These are phyloP conservation scores for Melipona beecheii DNA, from an alignment of 2,888 invertebrate species.

Conservation along the genomic window DNA sequence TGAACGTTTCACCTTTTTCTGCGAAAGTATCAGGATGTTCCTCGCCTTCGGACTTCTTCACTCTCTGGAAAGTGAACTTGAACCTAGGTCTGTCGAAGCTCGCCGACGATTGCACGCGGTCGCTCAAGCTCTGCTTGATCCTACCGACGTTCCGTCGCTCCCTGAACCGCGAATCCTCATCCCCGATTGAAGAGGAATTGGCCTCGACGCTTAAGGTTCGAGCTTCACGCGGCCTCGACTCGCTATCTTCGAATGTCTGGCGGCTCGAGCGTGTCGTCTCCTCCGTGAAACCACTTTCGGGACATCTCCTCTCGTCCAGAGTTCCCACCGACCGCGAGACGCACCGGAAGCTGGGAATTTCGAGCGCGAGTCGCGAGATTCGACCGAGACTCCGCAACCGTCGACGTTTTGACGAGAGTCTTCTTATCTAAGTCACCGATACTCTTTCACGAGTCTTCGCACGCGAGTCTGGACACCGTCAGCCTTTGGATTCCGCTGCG, in stretches of 20 bases:
- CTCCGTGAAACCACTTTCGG: slow-evolving; percentile 72
- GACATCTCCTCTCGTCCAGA: slow-evolving; percentile 79
- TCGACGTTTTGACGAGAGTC: slow-evolving; percentile 26
- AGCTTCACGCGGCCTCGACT: slow-evolving; percentile 13
- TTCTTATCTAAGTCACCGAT: slow-evolving; percentile 5
- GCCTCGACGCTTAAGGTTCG: slow-evolving; percentile 23
- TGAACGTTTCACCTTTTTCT: not conserved
- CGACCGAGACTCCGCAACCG: not conserved
- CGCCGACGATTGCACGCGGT: slow-evolving; percentile 46
- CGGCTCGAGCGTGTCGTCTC: slow-evolving; percentile 74
- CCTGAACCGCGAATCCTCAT: slow-evolving; percentile 33
- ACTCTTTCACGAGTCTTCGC: not conserved
- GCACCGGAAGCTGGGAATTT: slow-evolving; percentile 4
- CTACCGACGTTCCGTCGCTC: slow-evolving; percentile 25
- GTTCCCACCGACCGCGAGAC: slow-evolving; percentile 49
- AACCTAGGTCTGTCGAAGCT: slow-evolving; percentile 23
- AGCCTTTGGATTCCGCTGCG: slow-evolving; percentile 49
- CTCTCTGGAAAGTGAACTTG: slow-evolving; percentile 36
- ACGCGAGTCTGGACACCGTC: slow-evolving; percentile 31
- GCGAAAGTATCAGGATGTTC: not conserved
- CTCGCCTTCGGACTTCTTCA: not conserved
- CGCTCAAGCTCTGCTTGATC: slow-evolving; percentile 62
- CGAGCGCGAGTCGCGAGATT: slow-evolving; percentile 14
- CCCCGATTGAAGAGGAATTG: not conserved
- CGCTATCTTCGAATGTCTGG: slow-evolving; percentile 79